These are phyloP conservation scores for Haemorhous mexicanus DNA, from an alignment of 2,113 vertebrate genomes.

Conservation along the genomic window DNA sequence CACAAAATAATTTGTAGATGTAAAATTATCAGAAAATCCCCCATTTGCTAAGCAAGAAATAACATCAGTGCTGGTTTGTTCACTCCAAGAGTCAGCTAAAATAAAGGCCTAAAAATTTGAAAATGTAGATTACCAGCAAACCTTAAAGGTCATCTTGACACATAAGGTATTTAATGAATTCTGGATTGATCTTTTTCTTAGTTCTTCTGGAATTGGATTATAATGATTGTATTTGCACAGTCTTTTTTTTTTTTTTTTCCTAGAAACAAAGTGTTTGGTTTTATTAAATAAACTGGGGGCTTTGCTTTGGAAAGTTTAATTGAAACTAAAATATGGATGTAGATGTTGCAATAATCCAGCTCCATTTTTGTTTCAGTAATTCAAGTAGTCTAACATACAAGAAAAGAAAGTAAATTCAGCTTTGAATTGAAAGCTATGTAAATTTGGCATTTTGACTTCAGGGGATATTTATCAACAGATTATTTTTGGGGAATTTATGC, in stretches of 20 bases:
- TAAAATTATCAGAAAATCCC: background rate
- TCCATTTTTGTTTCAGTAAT: background rate
- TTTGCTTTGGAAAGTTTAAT: background rate
- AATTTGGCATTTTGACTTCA: background rate
- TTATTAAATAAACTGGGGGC: background rate
- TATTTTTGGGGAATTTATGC: background rate
- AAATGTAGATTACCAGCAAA: conserved; percentile 24
- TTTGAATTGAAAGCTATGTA: background rate
- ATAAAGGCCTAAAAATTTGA: background rate
- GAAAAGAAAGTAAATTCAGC: background rate
- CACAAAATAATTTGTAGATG: background rate
- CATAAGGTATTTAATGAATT: conserved; percentile 28
- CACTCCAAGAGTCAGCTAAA: background rate
- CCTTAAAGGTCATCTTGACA: conserved; percentile 46
- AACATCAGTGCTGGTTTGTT: background rate
- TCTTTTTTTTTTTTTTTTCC: background rate
- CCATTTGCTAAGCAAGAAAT: background rate
- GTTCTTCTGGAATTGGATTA: conserved; percentile 22
- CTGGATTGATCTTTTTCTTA: conserved; percentile 12
- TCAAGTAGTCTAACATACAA: background rate
- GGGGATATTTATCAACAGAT: background rate
- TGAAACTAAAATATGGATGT: background rate
- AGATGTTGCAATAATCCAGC: background rate
- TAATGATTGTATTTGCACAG: background rate
- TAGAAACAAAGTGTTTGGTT: background rate